Evolutionary conservation across 23 tunicate genomes (phyloP).

Genomic region (Ciona savignyi): DNA sequence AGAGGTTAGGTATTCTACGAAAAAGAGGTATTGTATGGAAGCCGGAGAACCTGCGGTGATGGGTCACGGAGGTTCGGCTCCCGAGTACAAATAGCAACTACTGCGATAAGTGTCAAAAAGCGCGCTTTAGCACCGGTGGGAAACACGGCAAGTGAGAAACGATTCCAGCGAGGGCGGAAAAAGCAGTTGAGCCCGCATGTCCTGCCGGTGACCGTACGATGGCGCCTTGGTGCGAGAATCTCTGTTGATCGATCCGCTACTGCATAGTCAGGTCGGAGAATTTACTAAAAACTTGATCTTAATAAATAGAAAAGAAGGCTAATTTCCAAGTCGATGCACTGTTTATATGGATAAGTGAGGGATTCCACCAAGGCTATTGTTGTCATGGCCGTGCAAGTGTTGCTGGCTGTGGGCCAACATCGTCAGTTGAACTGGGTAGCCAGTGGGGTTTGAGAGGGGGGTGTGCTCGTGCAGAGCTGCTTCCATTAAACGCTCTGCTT

Average conservation of each 20-base stretch:
- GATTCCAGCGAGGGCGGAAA: background rate
- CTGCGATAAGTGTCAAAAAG: background rate
- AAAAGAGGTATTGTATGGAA: background rate
- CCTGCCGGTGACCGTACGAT: background rate
- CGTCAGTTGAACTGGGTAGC: conserved; percentile 18
- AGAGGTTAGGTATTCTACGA: background rate
- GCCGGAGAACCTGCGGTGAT: background rate
- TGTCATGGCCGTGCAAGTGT: background rate
- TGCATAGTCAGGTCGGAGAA: background rate
- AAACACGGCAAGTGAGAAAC: background rate
- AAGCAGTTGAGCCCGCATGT: background rate
- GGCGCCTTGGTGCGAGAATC: background rate
- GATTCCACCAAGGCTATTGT: background rate
- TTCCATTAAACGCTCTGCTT: conserved; percentile 16
- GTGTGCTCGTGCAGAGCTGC: conserved; percentile 19
- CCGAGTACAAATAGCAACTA: no score
- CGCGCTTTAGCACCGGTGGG: background rate
- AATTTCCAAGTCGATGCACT: background rate
- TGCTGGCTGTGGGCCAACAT: conserved; percentile 13
- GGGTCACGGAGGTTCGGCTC: no score
- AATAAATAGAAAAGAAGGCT: background rate
- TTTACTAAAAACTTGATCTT: background rate
- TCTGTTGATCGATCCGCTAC: background rate
- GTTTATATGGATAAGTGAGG: background rate
- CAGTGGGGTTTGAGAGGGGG: background rate